Conservation (phyloP, 2,888 invertebrate genomes). For the Dioctria linearis region DNA sequence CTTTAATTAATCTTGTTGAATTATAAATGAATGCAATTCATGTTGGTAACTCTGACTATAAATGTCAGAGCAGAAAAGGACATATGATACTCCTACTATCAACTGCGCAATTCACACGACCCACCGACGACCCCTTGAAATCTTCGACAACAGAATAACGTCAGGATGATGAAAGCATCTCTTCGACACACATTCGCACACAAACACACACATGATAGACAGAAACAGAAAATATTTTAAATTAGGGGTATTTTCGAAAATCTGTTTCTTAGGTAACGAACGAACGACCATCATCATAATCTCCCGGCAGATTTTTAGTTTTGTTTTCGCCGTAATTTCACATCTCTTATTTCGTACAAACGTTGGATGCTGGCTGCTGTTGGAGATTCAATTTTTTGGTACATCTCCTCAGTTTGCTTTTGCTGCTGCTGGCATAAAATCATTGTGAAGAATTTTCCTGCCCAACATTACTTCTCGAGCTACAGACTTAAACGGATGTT, state of each 20-base stretch:
- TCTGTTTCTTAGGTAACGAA: constrained; percentile 37
- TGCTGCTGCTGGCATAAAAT: constrained; percentile 34
- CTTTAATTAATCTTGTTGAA: too few species aligned
- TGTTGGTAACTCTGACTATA: too few species aligned
- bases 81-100: too few species aligned
- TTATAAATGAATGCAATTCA: too few species aligned
- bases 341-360: neutral
- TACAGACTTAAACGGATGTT: constrained; percentile 15
- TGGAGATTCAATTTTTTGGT: constrained; percentile 11
- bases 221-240: too few species aligned
- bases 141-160: constrained; percentile 19
- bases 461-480: neutral
- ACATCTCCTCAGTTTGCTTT: constrained; percentile 29
- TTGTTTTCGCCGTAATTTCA: constrained; percentile 37
- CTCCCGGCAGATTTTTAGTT: constrained; percentile 28
- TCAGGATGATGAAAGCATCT: constrained; percentile 20
- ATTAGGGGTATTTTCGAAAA: neutral
- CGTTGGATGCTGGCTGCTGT: neutral
- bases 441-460: neutral
- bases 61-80: too few species aligned
- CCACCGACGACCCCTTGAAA: neutral
- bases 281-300: neutral
- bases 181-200: too few species aligned
- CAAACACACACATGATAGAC: too few species aligned
- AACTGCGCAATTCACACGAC: too few species aligned